phyloP scores from a whole-genome alignment of 2,888 invertebrate species.

The Nysson spinosus region DNA sequence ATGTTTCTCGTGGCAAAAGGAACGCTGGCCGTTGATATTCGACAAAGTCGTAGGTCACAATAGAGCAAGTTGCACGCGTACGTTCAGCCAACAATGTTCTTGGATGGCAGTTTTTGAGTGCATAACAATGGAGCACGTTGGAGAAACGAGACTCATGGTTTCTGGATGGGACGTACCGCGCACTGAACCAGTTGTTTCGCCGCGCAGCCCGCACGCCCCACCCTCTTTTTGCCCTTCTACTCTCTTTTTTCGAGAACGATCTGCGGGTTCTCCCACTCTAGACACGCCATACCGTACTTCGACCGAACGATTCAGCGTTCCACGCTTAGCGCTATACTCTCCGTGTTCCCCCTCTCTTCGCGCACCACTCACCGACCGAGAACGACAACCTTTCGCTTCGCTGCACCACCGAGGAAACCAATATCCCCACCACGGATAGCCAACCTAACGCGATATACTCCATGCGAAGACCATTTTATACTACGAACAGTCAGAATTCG shows the following conservation, averaged over 20 bases:
- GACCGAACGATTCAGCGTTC: not conserved
- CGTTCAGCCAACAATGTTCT: conserved; percentile 69
- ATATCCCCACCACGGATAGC: conserved; percentile 34
- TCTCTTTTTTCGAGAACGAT: conserved; percentile 10
- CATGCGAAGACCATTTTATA: too few species aligned
- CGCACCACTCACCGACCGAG: conserved; percentile 1
- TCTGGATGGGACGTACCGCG: conserved; percentile 65
- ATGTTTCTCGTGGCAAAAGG: conserved; percentile 18
- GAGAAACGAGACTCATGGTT: conserved; percentile 68
- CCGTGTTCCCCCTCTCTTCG: not conserved
- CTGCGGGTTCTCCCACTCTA: not conserved
- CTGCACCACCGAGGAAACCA: conserved; percentile 15
- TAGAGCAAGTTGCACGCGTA: conserved; percentile 62
- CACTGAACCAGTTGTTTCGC: conserved; percentile 60
- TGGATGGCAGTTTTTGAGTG: conserved; percentile 61
- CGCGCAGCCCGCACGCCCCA: conserved; percentile 54
- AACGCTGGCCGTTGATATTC: conserved; percentile 11
- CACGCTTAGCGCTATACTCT: not conserved
- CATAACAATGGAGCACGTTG: conserved; percentile 70
- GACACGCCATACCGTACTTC: conserved; percentile 32
- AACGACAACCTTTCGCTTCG: conserved; percentile 41
- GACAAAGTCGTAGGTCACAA: conserved; percentile 34
- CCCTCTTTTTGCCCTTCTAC: conserved; percentile 38
- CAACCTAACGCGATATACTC: too few species aligned
- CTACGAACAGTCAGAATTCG: too few species aligned